phyloP scores from a whole-genome alignment of 2,888 invertebrate species.

The Andricus quercusramuli region DNA sequence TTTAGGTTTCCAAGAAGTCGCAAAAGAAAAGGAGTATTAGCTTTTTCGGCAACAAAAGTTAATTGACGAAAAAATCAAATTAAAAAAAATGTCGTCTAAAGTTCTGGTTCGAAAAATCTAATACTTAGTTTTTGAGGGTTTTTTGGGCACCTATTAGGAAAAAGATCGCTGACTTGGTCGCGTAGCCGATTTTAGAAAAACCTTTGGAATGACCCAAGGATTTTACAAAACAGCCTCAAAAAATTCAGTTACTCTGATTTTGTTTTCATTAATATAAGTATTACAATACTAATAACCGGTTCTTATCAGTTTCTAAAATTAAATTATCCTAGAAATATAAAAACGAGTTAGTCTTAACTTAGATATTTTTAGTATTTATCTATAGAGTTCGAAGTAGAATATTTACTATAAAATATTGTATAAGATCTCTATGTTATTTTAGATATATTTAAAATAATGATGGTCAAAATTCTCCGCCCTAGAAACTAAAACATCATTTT shows the following conservation, averaged over 20 bases:
- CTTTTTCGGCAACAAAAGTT: too few species aligned
- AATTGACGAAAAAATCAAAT: too few species aligned
- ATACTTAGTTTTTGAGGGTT: too few species aligned
- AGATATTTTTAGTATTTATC: constrained; percentile 37
- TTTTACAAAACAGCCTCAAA: constrained; percentile 5
- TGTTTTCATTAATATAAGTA: neutral
- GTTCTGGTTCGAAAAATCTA: too few species aligned
- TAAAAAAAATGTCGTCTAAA: too few species aligned
- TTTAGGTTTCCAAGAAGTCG: too few species aligned
- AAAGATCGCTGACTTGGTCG: too few species aligned
- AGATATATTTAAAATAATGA: constrained; percentile 21
- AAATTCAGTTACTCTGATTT: neutral
- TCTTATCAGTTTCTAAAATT: constrained; percentile 21
- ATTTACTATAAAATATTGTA: constrained; percentile 10
- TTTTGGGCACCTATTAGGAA: too few species aligned
- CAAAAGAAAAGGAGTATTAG: too few species aligned
- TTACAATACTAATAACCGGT: constrained; percentile 6
- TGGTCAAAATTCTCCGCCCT: neutral
- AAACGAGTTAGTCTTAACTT: constrained; percentile 16
- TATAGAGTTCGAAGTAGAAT: constrained; percentile 16
- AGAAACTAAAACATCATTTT: neutral
- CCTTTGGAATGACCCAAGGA: neutral
- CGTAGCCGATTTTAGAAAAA: too few species aligned
- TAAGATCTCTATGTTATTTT: constrained; percentile 35
- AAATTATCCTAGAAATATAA: constrained; percentile 16